Conservation (phyloP, 1,140 invertebrate genomes). For the Phymorhynchus buccinoides region DNA sequence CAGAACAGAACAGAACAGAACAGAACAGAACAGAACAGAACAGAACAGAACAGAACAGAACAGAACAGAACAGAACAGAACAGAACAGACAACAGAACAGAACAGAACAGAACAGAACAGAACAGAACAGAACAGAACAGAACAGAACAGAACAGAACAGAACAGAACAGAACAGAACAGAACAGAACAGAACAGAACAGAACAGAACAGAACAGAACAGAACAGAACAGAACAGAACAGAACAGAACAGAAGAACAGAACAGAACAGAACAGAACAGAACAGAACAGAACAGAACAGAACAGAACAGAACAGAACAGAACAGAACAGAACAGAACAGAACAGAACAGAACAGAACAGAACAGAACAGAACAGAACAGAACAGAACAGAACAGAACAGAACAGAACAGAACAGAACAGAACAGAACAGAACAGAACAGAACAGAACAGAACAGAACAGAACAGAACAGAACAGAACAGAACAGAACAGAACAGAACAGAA, state of each 20-base stretch:
- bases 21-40: not conserved
- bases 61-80: not conserved
- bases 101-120: no score
- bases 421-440: not conserved
- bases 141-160: no score
- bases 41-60: not conserved
- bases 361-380: not conserved
- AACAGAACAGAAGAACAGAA: not conserved
- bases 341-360: not conserved
- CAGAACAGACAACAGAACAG: no score
- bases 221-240: not conserved
- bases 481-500: not conserved
- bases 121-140: no score
- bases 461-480: slow-evolving; percentile 10
- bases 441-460: not conserved
- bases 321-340: slow-evolving; percentile 19
- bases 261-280: not conserved
- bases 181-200: no score
- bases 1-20: not conserved
- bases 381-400: not conserved
- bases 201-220: no score
- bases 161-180: no score
- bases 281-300: slow-evolving; percentile 4
- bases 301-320: slow-evolving; percentile 19
- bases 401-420: not conserved